These are phyloP conservation scores for Valencia hispanica DNA, from an alignment of 2,797 vertebrate species.

Conservation along the genomic window DNA sequence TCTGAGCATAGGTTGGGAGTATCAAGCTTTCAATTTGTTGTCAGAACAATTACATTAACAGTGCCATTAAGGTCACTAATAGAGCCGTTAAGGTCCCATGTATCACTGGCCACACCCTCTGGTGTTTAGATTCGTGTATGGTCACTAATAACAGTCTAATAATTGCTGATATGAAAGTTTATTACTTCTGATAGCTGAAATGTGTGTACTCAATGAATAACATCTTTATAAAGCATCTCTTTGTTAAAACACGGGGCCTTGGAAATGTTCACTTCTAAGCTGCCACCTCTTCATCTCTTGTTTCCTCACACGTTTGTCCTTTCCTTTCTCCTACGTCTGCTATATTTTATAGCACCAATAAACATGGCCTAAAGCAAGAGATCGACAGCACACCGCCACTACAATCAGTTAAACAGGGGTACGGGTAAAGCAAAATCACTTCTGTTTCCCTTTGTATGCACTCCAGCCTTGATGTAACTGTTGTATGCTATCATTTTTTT, in stretches of 20 bases:
- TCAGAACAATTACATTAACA: neutral
- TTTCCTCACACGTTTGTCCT: slow-evolving; percentile 32
- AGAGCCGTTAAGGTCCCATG: neutral
- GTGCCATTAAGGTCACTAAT: neutral
- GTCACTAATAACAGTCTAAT: neutral
- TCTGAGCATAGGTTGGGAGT: neutral
- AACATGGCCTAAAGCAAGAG: slow-evolving; percentile 64
- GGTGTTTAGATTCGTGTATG: neutral
- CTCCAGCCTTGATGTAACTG: slow-evolving; percentile 68
- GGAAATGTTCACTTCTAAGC: neutral
- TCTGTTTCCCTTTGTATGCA: slow-evolving; percentile 36
- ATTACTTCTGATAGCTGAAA: neutral
- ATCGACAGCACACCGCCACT: slow-evolving; percentile 48
- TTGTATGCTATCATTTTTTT: slow-evolving; percentile 56
- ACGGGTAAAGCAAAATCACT: slow-evolving; percentile 7
- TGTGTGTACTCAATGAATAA: neutral
- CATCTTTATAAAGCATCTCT: neutral
- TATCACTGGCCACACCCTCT: neutral
- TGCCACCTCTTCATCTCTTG: slow-evolving; percentile 33
- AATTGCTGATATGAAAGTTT: neutral
- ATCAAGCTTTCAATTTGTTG: neutral
- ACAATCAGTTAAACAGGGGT: slow-evolving; percentile 18
- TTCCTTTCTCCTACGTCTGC: slow-evolving; percentile 50
- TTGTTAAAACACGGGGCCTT: neutral
- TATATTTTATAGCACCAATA: slow-evolving; percentile 54